Base-by-base conservation (phyloP, 53 echinoderm and acorn worm genomes). In the Henricia sp. region DNA sequence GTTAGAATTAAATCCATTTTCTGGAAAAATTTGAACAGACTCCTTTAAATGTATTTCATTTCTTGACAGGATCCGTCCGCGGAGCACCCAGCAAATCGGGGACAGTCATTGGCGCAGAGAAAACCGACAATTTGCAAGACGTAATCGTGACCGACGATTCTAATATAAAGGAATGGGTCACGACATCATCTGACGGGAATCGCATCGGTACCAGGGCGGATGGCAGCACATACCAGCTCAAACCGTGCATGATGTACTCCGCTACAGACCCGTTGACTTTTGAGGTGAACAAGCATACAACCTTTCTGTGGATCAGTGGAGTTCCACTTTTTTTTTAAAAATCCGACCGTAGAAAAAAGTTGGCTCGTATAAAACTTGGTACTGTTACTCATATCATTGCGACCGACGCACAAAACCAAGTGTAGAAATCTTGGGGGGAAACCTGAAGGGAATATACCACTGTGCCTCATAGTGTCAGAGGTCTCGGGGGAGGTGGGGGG, bases 221-320 rank as follows among this genome's bases (percentile, higher is more conserved):
- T 62, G 97, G 93, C 13, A 86, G 56, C 50, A 24, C 48, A n/a
- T 82, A 83, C 43, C 83, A 94, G 25, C 90, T 91, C 3, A 90
- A 73, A 35, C 71, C 90, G 13, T 94, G 90, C 52, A 88, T 97
- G 90, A 62, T 94, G 24, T 97, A 90, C 80, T 85, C 88, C 3
- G 97, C 97, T n/a, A 94, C 85, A 4, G 97, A 97, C 39, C 97
- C 97, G 11, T 87, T 97, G 42, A 90, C 97, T 17, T 70, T 83
- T 32, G 97, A 97, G 90, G 97, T 97, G 66, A 70, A 83, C n/a
- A n/a, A n/a, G n/a, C n/a, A n/a, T n/a, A n/a, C n/a, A n/a, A n/a
- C n/a, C n/a, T n/a, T n/a, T n/a, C n/a, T n/a, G n/a, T n/a, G n/a
- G n/a, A n/a, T n/a, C n/a, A n/a, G n/a, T n/a, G n/a, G n/a, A n/a